Evolutionary conservation across 2,113 vertebrate genomes (phyloP).

Genomic region (Aythya baeri): DNA sequence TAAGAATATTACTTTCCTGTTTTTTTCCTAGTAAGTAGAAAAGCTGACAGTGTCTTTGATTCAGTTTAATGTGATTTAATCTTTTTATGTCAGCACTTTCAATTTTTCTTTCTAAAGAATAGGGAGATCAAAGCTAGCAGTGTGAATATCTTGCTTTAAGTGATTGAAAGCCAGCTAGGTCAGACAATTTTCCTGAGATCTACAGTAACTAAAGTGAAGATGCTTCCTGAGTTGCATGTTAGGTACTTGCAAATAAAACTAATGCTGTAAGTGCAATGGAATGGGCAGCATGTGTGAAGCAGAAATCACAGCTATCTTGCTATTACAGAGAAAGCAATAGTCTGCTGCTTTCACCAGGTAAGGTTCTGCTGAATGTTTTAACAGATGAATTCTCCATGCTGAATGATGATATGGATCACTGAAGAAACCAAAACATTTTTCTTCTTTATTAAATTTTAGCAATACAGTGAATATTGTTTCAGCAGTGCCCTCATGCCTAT

Average conservation of each 20-base stretch:
- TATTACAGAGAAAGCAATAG: not conserved
- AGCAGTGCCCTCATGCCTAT: not conserved
- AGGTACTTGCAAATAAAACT: not conserved
- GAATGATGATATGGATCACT: not conserved
- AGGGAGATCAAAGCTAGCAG: not conserved
- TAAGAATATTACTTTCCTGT: not conserved
- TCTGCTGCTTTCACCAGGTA: not conserved
- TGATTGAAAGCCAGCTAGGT: not conserved
- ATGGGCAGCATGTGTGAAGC: not conserved
- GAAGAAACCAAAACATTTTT: not conserved
- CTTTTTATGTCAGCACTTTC: slow-evolving; percentile 34
- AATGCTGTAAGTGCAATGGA: not conserved
- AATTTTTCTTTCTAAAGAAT: slow-evolving; percentile 4
- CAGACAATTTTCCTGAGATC: not conserved
- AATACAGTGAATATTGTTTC: not conserved
- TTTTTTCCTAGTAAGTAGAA: not conserved
- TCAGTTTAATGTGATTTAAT: slow-evolving; percentile 26
- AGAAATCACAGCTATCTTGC: not conserved
- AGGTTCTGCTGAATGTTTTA: not conserved
- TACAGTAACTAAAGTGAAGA: not conserved
- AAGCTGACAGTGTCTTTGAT: slow-evolving; percentile 16
- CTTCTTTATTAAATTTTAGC: not conserved
- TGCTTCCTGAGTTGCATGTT: not conserved
- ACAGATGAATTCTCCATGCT: not conserved
- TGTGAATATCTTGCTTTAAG: not conserved